Base-by-base conservation (phyloP, 2,797 vertebrate genomes). In the Squalus acanthias region DNA sequence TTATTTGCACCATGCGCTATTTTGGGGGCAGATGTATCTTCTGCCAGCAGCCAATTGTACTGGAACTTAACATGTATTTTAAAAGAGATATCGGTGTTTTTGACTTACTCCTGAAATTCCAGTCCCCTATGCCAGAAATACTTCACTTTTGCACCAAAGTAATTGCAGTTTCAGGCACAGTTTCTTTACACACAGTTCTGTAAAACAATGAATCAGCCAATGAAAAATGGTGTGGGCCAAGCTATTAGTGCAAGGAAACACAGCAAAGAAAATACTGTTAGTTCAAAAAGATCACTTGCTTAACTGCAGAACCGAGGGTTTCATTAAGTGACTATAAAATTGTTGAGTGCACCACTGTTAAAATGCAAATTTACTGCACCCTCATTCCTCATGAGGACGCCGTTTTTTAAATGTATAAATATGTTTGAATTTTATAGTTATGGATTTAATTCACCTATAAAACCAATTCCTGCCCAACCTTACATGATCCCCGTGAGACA, bases 141-240 rank as follows among this genome's bases (percentile, higher is more conserved):
- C 60, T 63, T 63, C 60, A 63, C 60, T 63, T 63, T 63, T 63
- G 60, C 60, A 10, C 97, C 96, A 97, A 96, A 72, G 17, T 87
- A 87, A 13, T 33, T 87, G 10, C 3, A 87, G 82, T 87, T 87
- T 22, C 29, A 24, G 46, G 82, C 82, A 12, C 46, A 33, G 29
- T 63, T 63, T 63, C 46, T 87, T 87, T 87, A 87, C 0, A 87
- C 46, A 15, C 10, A 1, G 46, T 87, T 63, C 60, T 63, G 1
- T 76, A 76, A 76, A 76, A 33, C 74, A 76, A 29, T 33, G 74
- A 76, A 33, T 76, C 26, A 76, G 26, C 33, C 26, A 76, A 76
- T 76, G 20, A 76, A 33, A 26, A 76, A 76, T 29, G 74, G 33
- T 76, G 74, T 76, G 74, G 33, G 26, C 74, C 74, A 76, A 76